Evolutionary conservation across 2,888 invertebrate genomes (phyloP).

Genomic region (Xestia sexstrigata): DNA sequence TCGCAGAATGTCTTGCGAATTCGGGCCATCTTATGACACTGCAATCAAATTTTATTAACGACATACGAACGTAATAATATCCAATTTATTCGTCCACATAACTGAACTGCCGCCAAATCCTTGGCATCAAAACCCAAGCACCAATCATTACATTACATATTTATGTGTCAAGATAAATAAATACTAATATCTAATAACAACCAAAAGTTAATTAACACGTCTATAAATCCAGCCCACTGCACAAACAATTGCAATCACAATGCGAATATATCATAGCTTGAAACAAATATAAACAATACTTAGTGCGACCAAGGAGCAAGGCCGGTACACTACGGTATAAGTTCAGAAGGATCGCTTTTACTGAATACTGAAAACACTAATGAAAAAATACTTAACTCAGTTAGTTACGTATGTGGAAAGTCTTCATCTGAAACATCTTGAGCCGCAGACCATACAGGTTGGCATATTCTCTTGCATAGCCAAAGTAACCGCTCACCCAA

Average conservation of each 20-base stretch:
- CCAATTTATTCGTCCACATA: constrained; percentile 40
- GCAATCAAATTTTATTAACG: constrained; percentile 50
- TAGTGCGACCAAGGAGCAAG: constrained; percentile 46
- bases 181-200: constrained; percentile 10
- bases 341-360: constrained; percentile 29
- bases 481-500: not conserved
- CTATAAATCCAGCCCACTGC: constrained; percentile 41
- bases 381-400: not conserved
- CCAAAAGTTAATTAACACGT: constrained; percentile 54
- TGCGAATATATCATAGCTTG: constrained; percentile 47
- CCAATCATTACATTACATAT: constrained; percentile 14
- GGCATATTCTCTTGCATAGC: not conserved
- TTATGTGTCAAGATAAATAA: constrained; percentile 24
- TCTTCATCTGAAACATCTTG: not conserved
- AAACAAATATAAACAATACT: constrained; percentile 41
- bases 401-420: too few species aligned
- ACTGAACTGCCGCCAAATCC: constrained; percentile 32
- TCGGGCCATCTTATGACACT: constrained; percentile 24
- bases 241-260: constrained; percentile 56
- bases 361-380: not conserved
- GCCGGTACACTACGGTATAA: not conserved
- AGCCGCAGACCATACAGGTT: not conserved
- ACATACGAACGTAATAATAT: constrained; percentile 34
- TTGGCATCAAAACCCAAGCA: constrained; percentile 39
- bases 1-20: constrained; percentile 40